A percentile compares a stretch with the other conserved stretches of the same genome.
These are phyloP conservation scores for Tryphoninae sp. DNA, from an alignment of 2,888 invertebrate species.

Conservation along the genomic window DNA sequence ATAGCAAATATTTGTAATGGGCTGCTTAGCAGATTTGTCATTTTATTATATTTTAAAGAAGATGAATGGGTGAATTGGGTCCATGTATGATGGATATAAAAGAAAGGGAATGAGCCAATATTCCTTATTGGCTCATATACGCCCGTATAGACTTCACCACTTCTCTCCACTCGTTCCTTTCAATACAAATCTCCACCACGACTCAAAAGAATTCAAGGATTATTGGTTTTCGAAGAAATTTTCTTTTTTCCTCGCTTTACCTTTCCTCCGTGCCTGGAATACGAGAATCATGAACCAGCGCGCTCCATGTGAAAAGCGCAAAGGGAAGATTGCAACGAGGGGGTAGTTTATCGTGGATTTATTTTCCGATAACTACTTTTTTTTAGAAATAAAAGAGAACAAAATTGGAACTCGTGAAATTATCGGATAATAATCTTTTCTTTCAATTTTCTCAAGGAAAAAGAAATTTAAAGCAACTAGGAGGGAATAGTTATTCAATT, in stretches of 20 bases:
- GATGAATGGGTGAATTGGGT: neutral
- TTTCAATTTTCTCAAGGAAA: too few relatives aligned
- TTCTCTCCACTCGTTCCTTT: constrained; percentile 10
- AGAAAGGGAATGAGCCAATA: constrained; percentile 3
- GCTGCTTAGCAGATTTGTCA: neutral
- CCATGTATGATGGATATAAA: constrained; percentile 2
- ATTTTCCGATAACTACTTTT: too few relatives aligned
- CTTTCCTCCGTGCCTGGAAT: neutral
- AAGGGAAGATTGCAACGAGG: neutral
- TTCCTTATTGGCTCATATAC: constrained; percentile 16
- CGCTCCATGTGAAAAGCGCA: neutral
- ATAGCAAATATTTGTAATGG: neutral
- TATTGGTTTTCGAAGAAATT: constrained; percentile 46
- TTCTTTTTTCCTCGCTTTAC: constrained; percentile 19
- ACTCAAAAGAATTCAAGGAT: constrained; percentile 49
- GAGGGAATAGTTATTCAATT: too few relatives aligned
- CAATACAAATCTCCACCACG: constrained; percentile 40
- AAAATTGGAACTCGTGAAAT: too few relatives aligned
- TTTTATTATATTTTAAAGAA: too few relatives aligned
- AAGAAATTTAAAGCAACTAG: too few relatives aligned
- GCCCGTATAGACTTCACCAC: constrained; percentile 39
- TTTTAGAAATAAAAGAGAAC: too few relatives aligned
- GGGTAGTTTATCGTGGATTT: too few relatives aligned
- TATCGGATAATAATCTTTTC: too few relatives aligned
- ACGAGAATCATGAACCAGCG: neutral